Conservation (phyloP, 2,113 vertebrate species). For the Mastomys natalensis region DNA sequence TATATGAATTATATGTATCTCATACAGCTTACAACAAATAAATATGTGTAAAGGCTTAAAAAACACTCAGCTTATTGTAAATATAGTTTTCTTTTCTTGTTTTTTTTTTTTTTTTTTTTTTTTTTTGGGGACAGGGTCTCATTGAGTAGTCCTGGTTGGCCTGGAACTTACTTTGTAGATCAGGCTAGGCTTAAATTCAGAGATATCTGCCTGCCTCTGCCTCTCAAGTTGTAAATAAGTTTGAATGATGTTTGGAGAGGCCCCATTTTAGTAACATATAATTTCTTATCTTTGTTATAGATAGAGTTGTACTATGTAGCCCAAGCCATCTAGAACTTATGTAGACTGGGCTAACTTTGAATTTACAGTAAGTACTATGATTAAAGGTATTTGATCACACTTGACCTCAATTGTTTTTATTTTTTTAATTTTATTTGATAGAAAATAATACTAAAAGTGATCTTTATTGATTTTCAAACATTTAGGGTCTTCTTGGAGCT, state of each 20-base stretch:
- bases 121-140: neutral
- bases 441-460: neutral
- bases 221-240: neutral
- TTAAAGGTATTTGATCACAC: too few relatives aligned
- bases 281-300: neutral
- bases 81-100: neutral
- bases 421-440: neutral
- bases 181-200: neutral
- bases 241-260: neutral
- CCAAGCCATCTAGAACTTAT: neutral
- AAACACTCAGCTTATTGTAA: neutral
- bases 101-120: neutral
- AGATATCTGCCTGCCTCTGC: neutral
- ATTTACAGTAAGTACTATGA: neutral
- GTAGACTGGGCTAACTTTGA: neutral
- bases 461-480: constrained; percentile 12
- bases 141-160: too few relatives aligned
- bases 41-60: neutral
- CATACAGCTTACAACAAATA: neutral
- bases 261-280: neutral
- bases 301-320: neutral
- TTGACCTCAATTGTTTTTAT: neutral
- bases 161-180: neutral
- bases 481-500: neutral
- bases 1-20: neutral